These are phyloP conservation scores for Epicampocera succincta DNA, from an alignment of 2,888 invertebrate species.

Conservation along the genomic window DNA sequence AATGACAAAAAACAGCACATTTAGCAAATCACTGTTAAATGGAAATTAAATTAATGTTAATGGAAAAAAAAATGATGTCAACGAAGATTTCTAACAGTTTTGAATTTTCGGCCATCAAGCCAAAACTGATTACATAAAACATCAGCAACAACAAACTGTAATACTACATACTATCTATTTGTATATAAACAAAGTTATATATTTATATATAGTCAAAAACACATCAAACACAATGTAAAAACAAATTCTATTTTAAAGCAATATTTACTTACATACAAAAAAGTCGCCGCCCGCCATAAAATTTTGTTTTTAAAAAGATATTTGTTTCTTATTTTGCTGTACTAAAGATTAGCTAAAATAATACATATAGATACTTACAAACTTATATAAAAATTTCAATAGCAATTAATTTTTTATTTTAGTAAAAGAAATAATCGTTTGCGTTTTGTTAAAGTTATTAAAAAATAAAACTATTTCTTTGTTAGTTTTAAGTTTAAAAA, in stretches of 20 bases:
- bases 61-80: conserved; percentile 56
- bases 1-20: conserved; percentile 59
- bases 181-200: conserved; percentile 63
- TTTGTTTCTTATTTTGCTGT: conserved; percentile 53
- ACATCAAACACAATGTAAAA: conserved; percentile 52
- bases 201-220: conserved; percentile 41
- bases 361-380: conserved; percentile 16
- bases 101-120: conserved; percentile 58
- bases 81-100: conserved; percentile 58
- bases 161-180: conserved; percentile 46
- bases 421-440: conserved; percentile 33
- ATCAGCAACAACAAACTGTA: conserved; percentile 60
- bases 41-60: conserved; percentile 46
- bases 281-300: conserved; percentile 69
- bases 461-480: conserved; percentile 54
- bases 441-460: conserved; percentile 45
- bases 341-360: conserved; percentile 49
- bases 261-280: conserved; percentile 53
- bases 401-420: conserved; percentile 55
- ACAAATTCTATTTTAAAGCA: conserved; percentile 64
- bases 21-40: conserved; percentile 49
- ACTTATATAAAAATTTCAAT: conserved; percentile 43
- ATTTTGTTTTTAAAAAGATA: conserved; percentile 60
- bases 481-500: conserved; percentile 65
- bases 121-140: conserved; percentile 39